Evolutionary conservation across 2,888 invertebrate species (phyloP), one percentile per base, ranked within the genome.

Genomic region (Griposia aprilina): DNA sequence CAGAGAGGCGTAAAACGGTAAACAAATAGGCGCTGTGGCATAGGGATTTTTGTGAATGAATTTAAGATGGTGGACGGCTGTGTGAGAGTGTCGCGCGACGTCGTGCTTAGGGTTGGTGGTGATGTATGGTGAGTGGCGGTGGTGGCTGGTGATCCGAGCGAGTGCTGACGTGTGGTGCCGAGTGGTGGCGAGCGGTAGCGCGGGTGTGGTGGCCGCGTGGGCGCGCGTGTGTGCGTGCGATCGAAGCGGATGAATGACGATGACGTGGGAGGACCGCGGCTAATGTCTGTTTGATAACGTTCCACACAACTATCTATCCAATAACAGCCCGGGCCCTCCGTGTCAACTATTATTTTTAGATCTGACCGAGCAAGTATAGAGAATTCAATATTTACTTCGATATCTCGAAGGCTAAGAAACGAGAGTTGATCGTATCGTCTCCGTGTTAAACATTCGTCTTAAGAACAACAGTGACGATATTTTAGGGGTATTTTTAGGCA

Each of bases 41-140:
- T 92, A 94, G 94, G 94, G 93, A 95, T 95, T 96, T 96, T 97
- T 96, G 96, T 97, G 96, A 97, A 97, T 97, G 96, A 96, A 96
- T 94, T 95, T 96, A 97, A 96, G 94, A 97, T 97, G 96, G 96
- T 95, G 96, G 96, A 93, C 94, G 93, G 83, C 87, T 90, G 88
- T 91, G 92, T 93, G 94, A 92, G 93, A 92, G 91, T 91, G 92
- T 92, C 89, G 90, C 90, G 92, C 91, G 92, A 90, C 88, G 88
- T 92, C 86, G 91, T 91, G 83, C 86, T 91, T 67, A 75, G 85
- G 84, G 93, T 94, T 92, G 90, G 88, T 93, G 90, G 87, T 91
- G 88, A 87, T 90, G 90, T 90, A 81, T 86, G 90, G 88, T 81
- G 83, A 80, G 71, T 66, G 81, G 48, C 69, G 81, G 80, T 85